Base-by-base conservation (phyloP, 2,113 vertebrate species). In the Athene cunicularia region DNA sequence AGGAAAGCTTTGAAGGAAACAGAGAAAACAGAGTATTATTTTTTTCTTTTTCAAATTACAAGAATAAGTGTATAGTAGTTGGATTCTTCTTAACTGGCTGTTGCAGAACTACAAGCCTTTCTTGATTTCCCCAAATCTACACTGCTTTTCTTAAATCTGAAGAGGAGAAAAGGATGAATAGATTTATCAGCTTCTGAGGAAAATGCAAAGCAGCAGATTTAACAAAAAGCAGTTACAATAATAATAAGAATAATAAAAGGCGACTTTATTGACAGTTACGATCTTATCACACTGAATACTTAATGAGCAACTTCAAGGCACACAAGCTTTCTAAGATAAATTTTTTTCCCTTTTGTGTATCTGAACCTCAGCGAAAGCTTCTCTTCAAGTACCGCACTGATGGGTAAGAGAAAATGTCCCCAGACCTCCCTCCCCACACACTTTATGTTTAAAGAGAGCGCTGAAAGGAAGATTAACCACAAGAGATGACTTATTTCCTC, bases 381-480 rank as follows among this genome's bases (percentile, higher is more conserved):
- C 59, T 60, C 39, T 83, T 27, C 58, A 35, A 79, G 56, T 50
- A 56, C 33, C 0, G 3, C 39, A 3, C 41, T 23, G 64, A 35
- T 28, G 45, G 28, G 56, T 1, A 18, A 14, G 21, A 83, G 80
- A 60, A 71, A 68, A 32, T 1, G 9, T 16, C 71, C 64, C 67
- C 74, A 64, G 43, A 73, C 7, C 41, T 55, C 33, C 39, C 33
- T 22, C 50, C 12, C 14, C 47, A 27, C 0, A 0, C 39, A 35
- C 14, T 9, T 0, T 1, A 1, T 6, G 39, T 1, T 43, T 27
- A 52, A 47, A 76, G 39, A 7, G 37, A 12, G 24, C 2, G 33
- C 8, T 50, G 20, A 37, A 56, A 76, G 47, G 45, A 77, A 74
- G 33, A 37, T 64, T 14, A 28, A 49, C 12, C n/a, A 47, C 28